Evolutionary conservation across 2,797 vertebrate genomes (phyloP), one percentile per base, ranked within the genome.

Genomic region (Syncerus caffer): DNA sequence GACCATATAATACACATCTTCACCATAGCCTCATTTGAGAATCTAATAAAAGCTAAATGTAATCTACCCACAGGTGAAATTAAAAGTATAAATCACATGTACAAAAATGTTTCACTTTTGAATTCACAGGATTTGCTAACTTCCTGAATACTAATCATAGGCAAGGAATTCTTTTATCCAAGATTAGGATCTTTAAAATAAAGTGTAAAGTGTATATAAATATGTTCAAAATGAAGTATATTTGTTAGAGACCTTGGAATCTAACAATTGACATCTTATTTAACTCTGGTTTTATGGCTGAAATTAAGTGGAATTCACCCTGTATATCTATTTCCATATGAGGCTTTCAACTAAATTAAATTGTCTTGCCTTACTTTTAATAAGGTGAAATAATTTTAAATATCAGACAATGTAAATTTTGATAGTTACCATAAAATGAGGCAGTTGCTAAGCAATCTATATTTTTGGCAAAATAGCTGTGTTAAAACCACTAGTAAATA

Each of bases 391-490:
- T 79, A 50, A 74, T 47, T 90, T 83, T 50, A 96, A 83, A 27
- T 23, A 1, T 55, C 15, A 76, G 19, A 67, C 82, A 67, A 34
- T 76, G 2, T 74, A 21, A 76, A 62, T 88, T 96, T 76, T 93
- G 19, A 86, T 82, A 78, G 67, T 45, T 87, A 38, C 0, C 6
- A 34, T 91, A 80, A 91, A 50, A 55, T 45, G 3, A 0, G 8
- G 25, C 53, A 19, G 23, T 92, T 96, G 50, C 31, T 53, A 95
- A 96, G 29, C 17, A 96, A 83, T 79, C 34, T 90, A 62, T 71
- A 83, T 31, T 64, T 96, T 96, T 83, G 25, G 14, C 5, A 87
- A 96, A 95, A 25, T 94, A 88, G 38, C 27, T 96, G 23, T 67
- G 31, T 82, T 80, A 82, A 95, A 64, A 31, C 57, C 29, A 93